phyloP scores from a whole-genome alignment of 2,797 vertebrate species.

The Pteronotus mesoamericanus region DNA sequence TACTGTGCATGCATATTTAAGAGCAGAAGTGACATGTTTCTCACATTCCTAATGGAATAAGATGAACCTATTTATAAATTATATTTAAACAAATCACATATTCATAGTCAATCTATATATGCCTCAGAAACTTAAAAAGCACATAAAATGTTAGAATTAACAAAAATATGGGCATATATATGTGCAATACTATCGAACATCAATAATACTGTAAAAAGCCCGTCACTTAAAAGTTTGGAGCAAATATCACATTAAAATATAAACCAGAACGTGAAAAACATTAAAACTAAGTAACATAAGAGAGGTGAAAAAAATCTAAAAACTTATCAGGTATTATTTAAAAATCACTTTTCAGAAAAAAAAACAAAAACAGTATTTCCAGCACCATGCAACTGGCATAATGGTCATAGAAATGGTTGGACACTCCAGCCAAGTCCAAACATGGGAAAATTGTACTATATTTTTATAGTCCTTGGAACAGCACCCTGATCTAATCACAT shows the following conservation, averaged over 20 bases:
- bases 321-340: neutral
- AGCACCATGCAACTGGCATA: neutral
- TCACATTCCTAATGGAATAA: neutral
- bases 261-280: neutral
- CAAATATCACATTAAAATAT: neutral
- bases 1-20: neutral
- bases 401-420: neutral
- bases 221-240: neutral
- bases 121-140: neutral
- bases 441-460: neutral
- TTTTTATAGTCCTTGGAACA: neutral
- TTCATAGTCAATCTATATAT: neutral
- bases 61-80: neutral
- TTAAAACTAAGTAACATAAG: neutral
- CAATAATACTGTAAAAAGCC: neutral
- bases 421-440: neutral
- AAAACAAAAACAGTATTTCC: neutral
- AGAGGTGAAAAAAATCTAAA: neutral
- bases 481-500: too few relatives aligned
- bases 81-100: neutral
- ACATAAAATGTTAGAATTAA: neutral
- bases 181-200: neutral
- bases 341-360: neutral
- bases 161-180: neutral
- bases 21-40: neutral